phyloP scores from a whole-genome alignment of 2,797 vertebrate genomes.

The Presbytis comata region DNA sequence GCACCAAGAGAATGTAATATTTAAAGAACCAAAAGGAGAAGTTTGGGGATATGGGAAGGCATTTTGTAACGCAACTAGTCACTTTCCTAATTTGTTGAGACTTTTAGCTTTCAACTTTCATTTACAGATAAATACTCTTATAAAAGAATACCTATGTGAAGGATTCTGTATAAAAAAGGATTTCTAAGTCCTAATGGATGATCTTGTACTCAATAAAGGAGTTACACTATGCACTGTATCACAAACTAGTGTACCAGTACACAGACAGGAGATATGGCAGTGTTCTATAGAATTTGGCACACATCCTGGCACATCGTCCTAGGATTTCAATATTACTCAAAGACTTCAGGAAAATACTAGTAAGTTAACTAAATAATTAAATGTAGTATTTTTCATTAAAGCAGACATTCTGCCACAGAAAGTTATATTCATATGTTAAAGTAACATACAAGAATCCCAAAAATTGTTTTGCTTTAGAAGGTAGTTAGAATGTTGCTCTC shows the following conservation, averaged over 20 bases:
- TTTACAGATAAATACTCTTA: constrained; percentile 29
- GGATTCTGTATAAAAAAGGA: neutral
- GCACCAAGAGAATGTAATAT: neutral
- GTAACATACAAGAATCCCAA: constrained; percentile 17
- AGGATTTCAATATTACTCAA: constrained; percentile 11
- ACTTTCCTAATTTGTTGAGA: neutral
- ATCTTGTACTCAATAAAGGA: neutral
- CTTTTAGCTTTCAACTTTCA: constrained; percentile 47
- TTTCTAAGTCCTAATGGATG: constrained; percentile 21
- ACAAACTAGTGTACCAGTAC: neutral
- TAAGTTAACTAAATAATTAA: constrained; percentile 22
- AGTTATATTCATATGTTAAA: neutral
- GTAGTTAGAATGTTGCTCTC: neutral
- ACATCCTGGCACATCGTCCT: neutral
- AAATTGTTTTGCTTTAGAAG: neutral
- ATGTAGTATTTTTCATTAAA: constrained; percentile 29
- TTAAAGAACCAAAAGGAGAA: constrained; percentile 37
- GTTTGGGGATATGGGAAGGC: neutral
- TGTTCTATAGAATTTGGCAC: neutral
- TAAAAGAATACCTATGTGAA: neutral
- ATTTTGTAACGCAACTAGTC: constrained; percentile 8
- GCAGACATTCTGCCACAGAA: neutral
- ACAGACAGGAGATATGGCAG: neutral
- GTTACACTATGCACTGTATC: neutral
- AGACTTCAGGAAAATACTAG: neutral